Evolutionary conservation across 2,888 invertebrate species (phyloP).

Genomic region (Philhelius pedissequus): DNA sequence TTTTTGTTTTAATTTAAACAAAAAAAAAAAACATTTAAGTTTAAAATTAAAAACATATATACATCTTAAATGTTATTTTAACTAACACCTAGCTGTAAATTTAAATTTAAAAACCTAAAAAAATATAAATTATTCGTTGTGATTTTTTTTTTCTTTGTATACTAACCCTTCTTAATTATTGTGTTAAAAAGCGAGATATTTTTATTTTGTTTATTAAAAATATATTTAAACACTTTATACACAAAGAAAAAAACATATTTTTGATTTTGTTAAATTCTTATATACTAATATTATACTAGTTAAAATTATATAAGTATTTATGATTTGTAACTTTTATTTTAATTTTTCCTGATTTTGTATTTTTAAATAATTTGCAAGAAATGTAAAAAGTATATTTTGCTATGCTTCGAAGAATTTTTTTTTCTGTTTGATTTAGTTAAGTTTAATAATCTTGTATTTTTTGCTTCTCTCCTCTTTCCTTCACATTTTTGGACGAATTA

Average conservation of each 20-base stretch:
- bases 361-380: constrained; percentile 51
- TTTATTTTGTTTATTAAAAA: constrained; percentile 29
- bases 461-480: constrained; percentile 34
- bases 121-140: constrained; percentile 48
- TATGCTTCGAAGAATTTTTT: constrained; percentile 48
- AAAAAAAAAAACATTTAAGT: constrained; percentile 8
- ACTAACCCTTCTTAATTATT: constrained; percentile 43
- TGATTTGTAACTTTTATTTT: constrained; percentile 28
- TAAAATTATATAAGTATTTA: constrained; percentile 41
- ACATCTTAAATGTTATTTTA: constrained; percentile 32
- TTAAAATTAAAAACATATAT: constrained; percentile 12
- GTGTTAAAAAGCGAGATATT: background rate
- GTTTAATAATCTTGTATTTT: constrained; percentile 21
- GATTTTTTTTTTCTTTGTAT: constrained; percentile 62
- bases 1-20: no score
- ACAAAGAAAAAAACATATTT: constrained; percentile 8
- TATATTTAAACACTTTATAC: background rate
- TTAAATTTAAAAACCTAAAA: background rate
- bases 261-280: constrained; percentile 54
- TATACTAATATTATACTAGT: constrained; percentile 26
- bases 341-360: constrained; percentile 9
- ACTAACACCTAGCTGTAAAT: constrained; percentile 44
- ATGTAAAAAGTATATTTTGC: constrained; percentile 47
- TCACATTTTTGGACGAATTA: constrained; percentile 6
- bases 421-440: constrained; percentile 42